A percentile compares a stretch with the other conserved stretches of the same genome.
Conservation (phyloP, 1,140 invertebrate genomes). For the Maniola jurtina region DNA sequence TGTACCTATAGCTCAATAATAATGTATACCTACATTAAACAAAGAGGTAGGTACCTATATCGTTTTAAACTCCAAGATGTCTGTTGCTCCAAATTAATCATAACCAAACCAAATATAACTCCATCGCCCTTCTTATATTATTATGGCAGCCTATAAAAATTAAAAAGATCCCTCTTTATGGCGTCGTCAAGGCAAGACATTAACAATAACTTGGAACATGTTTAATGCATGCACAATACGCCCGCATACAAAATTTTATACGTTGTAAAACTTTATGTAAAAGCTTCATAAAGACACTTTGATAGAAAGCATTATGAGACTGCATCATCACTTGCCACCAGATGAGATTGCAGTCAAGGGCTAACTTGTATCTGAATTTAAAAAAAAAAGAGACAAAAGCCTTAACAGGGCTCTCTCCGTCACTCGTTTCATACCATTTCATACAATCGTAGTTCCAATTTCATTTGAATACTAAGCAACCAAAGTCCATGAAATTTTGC, state of each 20-base stretch:
- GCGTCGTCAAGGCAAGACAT: slow-evolving; percentile 17
- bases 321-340: too few relatives aligned
- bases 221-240: slow-evolving; percentile 26
- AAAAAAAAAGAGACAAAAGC: too few relatives aligned
- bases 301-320: neutral
- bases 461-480: too few relatives aligned
- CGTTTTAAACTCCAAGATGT: neutral
- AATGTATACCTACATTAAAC: too few relatives aligned
- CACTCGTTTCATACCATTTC: too few relatives aligned
- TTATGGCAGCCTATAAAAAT: slow-evolving; percentile 24
- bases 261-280: slow-evolving; percentile 16
- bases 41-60: too few relatives aligned
- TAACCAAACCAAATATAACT: slow-evolving; percentile 7
- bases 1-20: too few relatives aligned
- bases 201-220: slow-evolving; percentile 23
- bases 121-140: slow-evolving; percentile 9
- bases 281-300: neutral
- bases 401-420: too few relatives aligned
- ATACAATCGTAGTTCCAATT: too few relatives aligned
- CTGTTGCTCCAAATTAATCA: slow-evolving; percentile 13
- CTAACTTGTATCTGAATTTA: too few relatives aligned
- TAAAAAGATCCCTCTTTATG: slow-evolving; percentile 15
- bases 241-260: slow-evolving; percentile 30
- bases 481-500: too few relatives aligned
- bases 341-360: too few relatives aligned